Evolutionary conservation across 1,140 invertebrate genomes (phyloP), one percentile per base, ranked within the genome.

Genomic region (Latrodectus geometricus): DNA sequence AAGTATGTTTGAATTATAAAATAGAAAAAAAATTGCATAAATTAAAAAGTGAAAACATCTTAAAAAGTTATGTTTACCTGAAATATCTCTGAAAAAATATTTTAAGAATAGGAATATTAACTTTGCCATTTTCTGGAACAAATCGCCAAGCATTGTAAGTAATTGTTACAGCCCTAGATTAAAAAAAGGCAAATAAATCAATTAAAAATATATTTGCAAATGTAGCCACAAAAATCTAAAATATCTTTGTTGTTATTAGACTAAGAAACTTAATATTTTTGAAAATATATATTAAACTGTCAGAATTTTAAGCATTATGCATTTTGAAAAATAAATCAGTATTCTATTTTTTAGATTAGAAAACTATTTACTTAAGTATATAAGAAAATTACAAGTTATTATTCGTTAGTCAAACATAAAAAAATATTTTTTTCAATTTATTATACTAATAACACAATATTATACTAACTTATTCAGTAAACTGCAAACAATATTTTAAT

Each of bases 131-230:
- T 23, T 79, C 50, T 4, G 76, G 20, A 17, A 68, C 20, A n/a
- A n/a, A 74, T 65, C 85, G 48, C 85, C 85, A 87, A 17, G 68
- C 48, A 9, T 66, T 79, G 48, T 80, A 87, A 15, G 85, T 66
- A 52, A 87, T 87, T 35, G 76, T 87, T 11, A 80, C 65, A 61
- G 65, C 85, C 66, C 85, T 86, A 50, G 48, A 54, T 0, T 49
- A 14, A 56, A 56, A 49, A 15, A 74, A 20, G 65, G 20, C 15
- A 52, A 4, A 61, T 61, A 8, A 11, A 61, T 61, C 8, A 61
- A 8, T 61, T 61, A 61, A 11, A 61, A 14, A 61, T 61, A 14
- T 61, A 35, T 17, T 4, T 61, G 0, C 8, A 61, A 17, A 61
- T 8, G 8, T 8, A 35, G 1, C 5, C 35, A 1, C 5, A 35